Evolutionary conservation across 1,140 invertebrate genomes (phyloP).

Genomic region (Meloidogyne chitwoodi): DNA sequence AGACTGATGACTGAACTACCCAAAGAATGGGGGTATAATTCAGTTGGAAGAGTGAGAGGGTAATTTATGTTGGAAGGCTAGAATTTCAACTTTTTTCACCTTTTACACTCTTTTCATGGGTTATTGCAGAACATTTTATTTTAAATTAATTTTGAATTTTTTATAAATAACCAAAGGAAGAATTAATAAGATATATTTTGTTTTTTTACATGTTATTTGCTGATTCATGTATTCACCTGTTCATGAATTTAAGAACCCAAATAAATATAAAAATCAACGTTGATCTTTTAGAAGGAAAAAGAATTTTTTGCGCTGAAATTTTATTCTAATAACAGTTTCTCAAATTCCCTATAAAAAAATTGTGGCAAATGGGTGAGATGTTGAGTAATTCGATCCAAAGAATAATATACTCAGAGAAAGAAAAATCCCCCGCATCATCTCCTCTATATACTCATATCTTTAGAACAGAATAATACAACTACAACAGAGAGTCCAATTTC

Average conservation of each 20-base stretch:
- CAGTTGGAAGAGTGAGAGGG: not conserved
- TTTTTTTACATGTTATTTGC: not conserved
- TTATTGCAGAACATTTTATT: not conserved
- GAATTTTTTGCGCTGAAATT: not conserved
- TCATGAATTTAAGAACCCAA: not conserved
- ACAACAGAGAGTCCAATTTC: not conserved
- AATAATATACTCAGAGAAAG: not conserved
- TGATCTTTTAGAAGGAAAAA: not conserved
- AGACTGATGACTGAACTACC: not conserved
- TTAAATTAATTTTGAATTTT: not conserved
- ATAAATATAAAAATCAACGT: not conserved
- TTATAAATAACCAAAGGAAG: too few relatives aligned
- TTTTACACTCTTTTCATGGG: not conserved
- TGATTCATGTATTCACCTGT: too few relatives aligned
- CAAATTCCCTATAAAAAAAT: not conserved
- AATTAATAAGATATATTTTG: not conserved
- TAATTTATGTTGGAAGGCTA: not conserved
- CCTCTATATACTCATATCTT: not conserved
- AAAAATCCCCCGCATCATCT: not conserved
- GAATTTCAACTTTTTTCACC: not conserved
- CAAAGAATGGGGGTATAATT: not conserved
- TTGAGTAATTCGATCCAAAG: not conserved
- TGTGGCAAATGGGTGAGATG: not conserved
- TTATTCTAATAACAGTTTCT: not conserved
- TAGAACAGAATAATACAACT: not conserved